Evolutionary conservation across 2,113 vertebrate species (phyloP).

Genomic region (Amia ocellicauda): DNA sequence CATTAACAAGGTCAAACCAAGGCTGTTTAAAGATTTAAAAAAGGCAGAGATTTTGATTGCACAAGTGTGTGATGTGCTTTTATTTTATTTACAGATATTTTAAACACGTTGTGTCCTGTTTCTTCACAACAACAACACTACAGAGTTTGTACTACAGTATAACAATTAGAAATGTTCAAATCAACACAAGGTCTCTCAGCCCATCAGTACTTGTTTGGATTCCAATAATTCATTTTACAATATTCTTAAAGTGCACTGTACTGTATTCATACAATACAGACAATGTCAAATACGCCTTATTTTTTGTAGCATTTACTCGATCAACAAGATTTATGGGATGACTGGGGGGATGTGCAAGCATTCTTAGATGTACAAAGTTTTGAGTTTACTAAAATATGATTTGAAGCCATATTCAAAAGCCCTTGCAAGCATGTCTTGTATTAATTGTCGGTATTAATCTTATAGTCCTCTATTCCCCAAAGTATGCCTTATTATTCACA

Average conservation of each 20-base stretch:
- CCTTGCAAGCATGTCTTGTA: conserved; percentile 29
- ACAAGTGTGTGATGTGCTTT: conserved; percentile 14
- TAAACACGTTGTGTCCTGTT: conserved; percentile 16
- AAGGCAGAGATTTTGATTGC: conserved; percentile 24
- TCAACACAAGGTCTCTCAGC: conserved; percentile 51
- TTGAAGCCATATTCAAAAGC: conserved; percentile 17
- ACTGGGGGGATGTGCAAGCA: not conserved
- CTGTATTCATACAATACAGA: not conserved
- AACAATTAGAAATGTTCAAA: too few species aligned
- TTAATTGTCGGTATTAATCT: conserved; percentile 43
- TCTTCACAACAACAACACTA: conserved; percentile 32
- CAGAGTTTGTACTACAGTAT: too few species aligned
- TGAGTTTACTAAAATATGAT: not conserved
- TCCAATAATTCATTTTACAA: conserved; percentile 38
- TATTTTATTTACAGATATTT: not conserved
- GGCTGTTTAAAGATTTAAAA: conserved; percentile 60
- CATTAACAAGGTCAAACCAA: conserved; percentile 75
- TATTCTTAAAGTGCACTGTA: too few species aligned
- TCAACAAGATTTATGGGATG: not conserved
- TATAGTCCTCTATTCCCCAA: conserved; percentile 21
- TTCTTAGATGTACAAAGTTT: not conserved
- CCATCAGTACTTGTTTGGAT: conserved; percentile 37
- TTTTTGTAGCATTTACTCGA: not conserved
- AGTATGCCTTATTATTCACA: conserved; percentile 35
- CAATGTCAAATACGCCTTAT: not conserved